A percentile compares a stretch with the other conserved stretches of the same genome.
These are phyloP conservation scores for Contarinia nasturtii DNA, from an alignment of 1,140 invertebrate genomes.

Conservation along the genomic window DNA sequence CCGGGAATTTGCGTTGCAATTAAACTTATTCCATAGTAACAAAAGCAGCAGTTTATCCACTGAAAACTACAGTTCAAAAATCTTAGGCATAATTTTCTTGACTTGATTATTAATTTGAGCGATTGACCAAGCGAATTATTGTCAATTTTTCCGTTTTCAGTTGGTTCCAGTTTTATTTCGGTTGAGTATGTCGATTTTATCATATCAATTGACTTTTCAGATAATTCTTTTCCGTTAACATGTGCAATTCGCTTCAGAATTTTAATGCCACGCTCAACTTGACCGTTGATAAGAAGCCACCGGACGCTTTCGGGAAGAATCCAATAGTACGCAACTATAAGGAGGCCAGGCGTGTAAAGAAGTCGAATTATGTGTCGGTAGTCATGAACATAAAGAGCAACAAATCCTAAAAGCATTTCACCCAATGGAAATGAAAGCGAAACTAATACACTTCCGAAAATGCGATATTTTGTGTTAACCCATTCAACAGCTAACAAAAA, in stretches of 20 bases:
- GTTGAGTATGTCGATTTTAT: slow-evolving; percentile 19
- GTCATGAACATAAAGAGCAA: slow-evolving; percentile 43
- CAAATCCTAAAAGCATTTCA: slow-evolving; percentile 39
- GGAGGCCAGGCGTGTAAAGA: slow-evolving; percentile 41
- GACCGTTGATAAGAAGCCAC: slow-evolving; percentile 53
- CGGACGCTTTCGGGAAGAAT: slow-evolving; percentile 42
- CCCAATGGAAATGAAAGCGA: slow-evolving; percentile 52
- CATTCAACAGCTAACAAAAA: slow-evolving; percentile 52
- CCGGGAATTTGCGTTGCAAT: slow-evolving; percentile 56
- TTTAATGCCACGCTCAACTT: slow-evolving; percentile 35
- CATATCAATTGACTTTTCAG: slow-evolving; percentile 29
- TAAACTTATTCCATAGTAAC: slow-evolving; percentile 65
- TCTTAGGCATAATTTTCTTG: slow-evolving; percentile 34
- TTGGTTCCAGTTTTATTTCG: slow-evolving; percentile 8
- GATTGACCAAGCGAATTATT: slow-evolving; percentile 15
- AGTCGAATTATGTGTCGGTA: slow-evolving; percentile 49
- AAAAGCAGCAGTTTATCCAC: slow-evolving; percentile 47
- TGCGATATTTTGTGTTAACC: slow-evolving; percentile 49
- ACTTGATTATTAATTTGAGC: slow-evolving; percentile 30
- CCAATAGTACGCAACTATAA: slow-evolving; percentile 38
- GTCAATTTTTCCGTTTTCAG: slow-evolving; percentile 6
- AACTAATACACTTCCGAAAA: slow-evolving; percentile 49
- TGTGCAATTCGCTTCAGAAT: slow-evolving; percentile 40
- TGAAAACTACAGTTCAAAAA: slow-evolving; percentile 42
- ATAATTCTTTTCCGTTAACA: slow-evolving; percentile 41